Evolutionary conservation across 23 tunicate genomes (phyloP).

Genomic region (Botrylloides violaceus): DNA sequence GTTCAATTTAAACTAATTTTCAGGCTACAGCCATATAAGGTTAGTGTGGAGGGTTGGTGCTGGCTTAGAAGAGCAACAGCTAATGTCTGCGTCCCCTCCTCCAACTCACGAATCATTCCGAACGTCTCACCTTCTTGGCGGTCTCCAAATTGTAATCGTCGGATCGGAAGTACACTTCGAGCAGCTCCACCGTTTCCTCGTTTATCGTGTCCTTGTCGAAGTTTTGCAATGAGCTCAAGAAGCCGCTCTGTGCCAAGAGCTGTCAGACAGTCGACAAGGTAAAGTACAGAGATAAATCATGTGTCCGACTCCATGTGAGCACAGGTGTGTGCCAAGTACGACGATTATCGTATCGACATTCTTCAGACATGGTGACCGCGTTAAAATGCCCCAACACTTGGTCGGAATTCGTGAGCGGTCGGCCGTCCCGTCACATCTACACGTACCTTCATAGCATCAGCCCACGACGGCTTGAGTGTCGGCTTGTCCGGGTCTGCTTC

Average conservation of each 20-base stretch:
- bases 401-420: background rate
- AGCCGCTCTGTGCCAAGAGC: slow-evolving; percentile 86
- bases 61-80: too few relatives aligned
- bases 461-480: slow-evolving; percentile 77
- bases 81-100: too few relatives aligned
- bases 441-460: slow-evolving; percentile 77
- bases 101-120: too few relatives aligned
- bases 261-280: background rate
- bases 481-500: slow-evolving; percentile 82
- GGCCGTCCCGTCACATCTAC: too few relatives aligned
- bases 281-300: background rate
- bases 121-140: slow-evolving; percentile 85
- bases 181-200: slow-evolving; percentile 90
- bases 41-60: too few relatives aligned
- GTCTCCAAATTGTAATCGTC: slow-evolving; percentile 89
- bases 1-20: too few relatives aligned
- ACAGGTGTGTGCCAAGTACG: too few relatives aligned
- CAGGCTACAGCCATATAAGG: too few relatives aligned
- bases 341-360: too few relatives aligned
- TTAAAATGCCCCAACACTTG: background rate
- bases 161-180: slow-evolving; percentile 62
- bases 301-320: too few relatives aligned
- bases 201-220: slow-evolving; percentile 93
- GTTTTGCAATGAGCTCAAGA: slow-evolving; percentile 62
- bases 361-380: too few relatives aligned